Evolutionary conservation across 2,888 invertebrate species (phyloP).

Genomic region (Morpho deidamia): DNA sequence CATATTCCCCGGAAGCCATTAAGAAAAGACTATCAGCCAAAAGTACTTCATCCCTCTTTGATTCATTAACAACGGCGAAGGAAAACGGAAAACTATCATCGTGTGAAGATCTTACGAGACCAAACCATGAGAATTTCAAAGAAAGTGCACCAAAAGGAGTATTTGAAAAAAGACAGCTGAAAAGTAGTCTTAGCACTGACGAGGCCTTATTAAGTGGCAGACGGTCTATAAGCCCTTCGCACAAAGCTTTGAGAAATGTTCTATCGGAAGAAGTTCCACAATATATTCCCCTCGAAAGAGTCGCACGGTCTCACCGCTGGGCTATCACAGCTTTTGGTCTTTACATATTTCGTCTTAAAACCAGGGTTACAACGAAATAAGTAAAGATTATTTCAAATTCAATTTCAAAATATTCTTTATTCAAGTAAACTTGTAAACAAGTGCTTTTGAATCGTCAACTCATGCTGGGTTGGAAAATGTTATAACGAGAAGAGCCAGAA

Average conservation of each 20-base stretch:
- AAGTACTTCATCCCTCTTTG: conserved; percentile 62
- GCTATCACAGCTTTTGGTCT: too few species aligned
- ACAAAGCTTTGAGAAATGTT: conserved; percentile 56
- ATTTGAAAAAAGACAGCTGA: conserved; percentile 29
- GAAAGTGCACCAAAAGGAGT: conserved; percentile 34
- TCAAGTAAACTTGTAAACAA: too few species aligned
- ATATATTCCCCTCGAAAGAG: too few species aligned
- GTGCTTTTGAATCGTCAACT: too few species aligned
- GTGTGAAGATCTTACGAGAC: conserved; percentile 24
- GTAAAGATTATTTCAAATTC: too few species aligned
- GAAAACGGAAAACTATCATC: conserved; percentile 36
- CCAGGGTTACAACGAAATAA: too few species aligned
- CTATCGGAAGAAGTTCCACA: conserved; percentile 61
- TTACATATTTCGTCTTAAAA: too few species aligned
- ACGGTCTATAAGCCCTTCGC: conserved; percentile 52
- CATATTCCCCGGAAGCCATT: conserved; percentile 92
- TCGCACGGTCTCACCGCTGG: too few species aligned
- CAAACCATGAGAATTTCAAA: conserved; percentile 21
- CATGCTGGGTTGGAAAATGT: too few species aligned
- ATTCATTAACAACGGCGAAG: conserved; percentile 52
- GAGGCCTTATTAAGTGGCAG: conserved; percentile 39
- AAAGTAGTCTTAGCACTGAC: conserved; percentile 38
- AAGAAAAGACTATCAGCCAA: conserved; percentile 82
- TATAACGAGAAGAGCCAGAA: too few species aligned
- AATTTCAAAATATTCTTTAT: too few species aligned